A percentile compares a stretch with the other conserved stretches of the same genome.
phyloP scores from a whole-genome alignment of 2,797 vertebrate species.

The Sebastes steindachneri region DNA sequence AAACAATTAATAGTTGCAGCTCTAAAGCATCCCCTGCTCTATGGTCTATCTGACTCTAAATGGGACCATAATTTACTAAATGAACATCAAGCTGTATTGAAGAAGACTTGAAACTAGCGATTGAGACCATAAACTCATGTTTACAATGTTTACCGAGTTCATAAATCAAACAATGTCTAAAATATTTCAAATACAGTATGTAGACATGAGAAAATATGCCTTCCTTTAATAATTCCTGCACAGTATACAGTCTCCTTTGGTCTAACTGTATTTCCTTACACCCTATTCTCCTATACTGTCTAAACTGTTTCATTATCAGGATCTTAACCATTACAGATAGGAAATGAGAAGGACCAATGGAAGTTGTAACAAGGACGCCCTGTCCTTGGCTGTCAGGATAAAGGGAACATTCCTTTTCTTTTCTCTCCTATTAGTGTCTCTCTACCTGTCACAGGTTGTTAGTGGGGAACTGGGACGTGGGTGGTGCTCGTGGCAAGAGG shows the following conservation, averaged over 20 bases:
- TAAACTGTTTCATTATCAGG: slow-evolving; percentile 4
- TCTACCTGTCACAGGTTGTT: slow-evolving; percentile 35
- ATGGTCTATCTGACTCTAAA: background rate
- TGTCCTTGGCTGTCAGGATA: slow-evolving; percentile 35
- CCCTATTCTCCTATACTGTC: background rate
- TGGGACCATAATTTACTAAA: background rate
- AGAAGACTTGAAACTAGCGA: background rate
- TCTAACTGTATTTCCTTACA: background rate
- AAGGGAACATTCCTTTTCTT: slow-evolving; percentile 12
- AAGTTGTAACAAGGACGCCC: slow-evolving; percentile 33
- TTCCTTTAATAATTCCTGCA: background rate
- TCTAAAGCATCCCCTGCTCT: no score
- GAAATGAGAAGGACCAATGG: background rate
- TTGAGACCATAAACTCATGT: background rate
- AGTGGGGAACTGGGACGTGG: background rate
- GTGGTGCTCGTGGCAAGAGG: background rate
- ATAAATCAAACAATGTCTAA: background rate
- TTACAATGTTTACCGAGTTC: background rate
- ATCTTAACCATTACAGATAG: background rate
- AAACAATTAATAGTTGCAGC: no score
- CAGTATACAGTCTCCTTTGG: background rate
- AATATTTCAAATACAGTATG: background rate
- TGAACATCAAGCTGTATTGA: background rate
- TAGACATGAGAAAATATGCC: background rate
- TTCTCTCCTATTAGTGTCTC: slow-evolving; percentile 56